phyloP scores from a whole-genome alignment of 2,888 invertebrate genomes.

The Acanthosepion esculentum region DNA sequence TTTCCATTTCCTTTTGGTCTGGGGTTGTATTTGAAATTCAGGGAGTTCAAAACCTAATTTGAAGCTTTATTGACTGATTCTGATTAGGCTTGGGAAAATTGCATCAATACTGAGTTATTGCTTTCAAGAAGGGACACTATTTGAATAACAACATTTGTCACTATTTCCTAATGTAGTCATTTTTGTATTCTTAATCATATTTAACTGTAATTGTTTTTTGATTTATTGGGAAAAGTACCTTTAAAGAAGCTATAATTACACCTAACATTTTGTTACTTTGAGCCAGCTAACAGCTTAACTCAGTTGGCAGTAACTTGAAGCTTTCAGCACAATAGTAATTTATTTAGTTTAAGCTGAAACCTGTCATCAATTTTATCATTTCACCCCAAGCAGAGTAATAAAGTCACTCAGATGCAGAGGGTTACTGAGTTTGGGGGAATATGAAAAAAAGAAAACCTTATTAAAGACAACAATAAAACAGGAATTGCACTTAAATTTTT shows the following conservation, averaged over 20 bases:
- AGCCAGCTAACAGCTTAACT: neutral
- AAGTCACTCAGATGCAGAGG: too few relatives aligned
- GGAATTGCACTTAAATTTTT: too few relatives aligned
- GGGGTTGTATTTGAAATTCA: too few relatives aligned
- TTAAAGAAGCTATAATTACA: neutral
- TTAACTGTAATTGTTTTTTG: neutral
- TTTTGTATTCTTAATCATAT: too few relatives aligned
- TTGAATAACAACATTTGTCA: neutral
- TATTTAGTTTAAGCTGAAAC: neutral
- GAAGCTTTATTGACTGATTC: too few relatives aligned
- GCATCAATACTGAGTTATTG: neutral
- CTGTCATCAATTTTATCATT: neutral
- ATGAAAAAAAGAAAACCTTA: too few relatives aligned
- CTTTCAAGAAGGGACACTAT: neutral
- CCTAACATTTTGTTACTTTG: neutral
- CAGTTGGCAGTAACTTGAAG: neutral
- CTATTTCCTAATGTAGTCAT: too few relatives aligned
- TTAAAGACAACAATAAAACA: too few relatives aligned
- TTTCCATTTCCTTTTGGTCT: too few relatives aligned
- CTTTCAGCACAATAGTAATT: neutral
- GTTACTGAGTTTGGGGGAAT: too few relatives aligned
- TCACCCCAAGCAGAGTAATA: too few relatives aligned
- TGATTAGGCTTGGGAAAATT: neutral
- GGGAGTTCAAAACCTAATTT: too few relatives aligned
- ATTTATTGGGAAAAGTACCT: neutral